A percentile compares a stretch with the other conserved stretches of the same genome.
phyloP scores from a whole-genome alignment of 1,140 invertebrate species.

The Sinella curviseta region DNA sequence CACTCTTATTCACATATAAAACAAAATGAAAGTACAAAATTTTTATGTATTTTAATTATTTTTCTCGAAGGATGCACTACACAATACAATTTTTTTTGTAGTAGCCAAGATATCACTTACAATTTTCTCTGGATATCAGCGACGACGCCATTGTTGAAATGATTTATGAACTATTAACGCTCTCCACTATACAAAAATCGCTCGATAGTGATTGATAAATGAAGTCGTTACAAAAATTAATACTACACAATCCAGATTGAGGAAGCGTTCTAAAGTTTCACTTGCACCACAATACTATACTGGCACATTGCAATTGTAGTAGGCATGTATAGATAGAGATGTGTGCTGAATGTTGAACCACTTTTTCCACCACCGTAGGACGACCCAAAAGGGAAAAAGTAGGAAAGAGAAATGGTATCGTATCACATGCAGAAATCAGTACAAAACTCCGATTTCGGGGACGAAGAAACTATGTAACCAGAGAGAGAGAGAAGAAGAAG shows the following conservation, averaged over 20 bases:
- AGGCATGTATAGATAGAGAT: neutral
- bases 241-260: neutral
- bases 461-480: neutral
- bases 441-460: neutral
- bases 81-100: no score
- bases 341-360: neutral
- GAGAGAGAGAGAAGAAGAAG: neutral
- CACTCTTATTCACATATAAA: no score
- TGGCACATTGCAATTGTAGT: neutral
- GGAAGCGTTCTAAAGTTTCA: neutral
- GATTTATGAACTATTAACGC: neutral
- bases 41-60: no score
- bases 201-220: neutral
- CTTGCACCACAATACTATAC: neutral
- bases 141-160: neutral
- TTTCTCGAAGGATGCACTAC: no score
- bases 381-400: neutral
- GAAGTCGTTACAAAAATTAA: neutral
- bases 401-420: neutral
- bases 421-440: neutral
- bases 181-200: neutral
- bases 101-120: constrained; percentile 20
- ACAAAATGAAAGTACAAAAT: no score
- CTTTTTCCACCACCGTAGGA: constrained; percentile 1
- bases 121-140: neutral